phyloP scores from a whole-genome alignment of 2,113 vertebrate species.

The Spilogale gracilis region DNA sequence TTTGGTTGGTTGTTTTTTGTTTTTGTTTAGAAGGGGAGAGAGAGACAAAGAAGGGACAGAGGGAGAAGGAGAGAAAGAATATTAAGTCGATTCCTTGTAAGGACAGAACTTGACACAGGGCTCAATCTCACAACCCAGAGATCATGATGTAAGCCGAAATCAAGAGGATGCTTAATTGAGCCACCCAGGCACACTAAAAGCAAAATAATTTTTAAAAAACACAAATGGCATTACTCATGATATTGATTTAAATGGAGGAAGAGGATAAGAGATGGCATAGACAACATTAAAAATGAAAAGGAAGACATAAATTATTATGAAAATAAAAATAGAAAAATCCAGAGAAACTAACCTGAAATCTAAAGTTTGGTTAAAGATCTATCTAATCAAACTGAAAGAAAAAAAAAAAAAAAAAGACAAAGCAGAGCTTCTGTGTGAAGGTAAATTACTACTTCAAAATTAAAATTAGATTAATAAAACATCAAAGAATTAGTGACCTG shows the following conservation, averaged over 20 bases:
- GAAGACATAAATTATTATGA: background rate
- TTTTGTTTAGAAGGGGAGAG: background rate
- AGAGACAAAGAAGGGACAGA: background rate
- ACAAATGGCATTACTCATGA: background rate
- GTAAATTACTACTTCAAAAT: background rate
- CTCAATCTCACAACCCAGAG: background rate
- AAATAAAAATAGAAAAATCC: background rate
- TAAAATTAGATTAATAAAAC: background rate
- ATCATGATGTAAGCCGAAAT: background rate
- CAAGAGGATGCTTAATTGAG: background rate
- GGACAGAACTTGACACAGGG: background rate
- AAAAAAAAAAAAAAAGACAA: background rate
- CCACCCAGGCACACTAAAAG: background rate
- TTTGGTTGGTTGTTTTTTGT: background rate
- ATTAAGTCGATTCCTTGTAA: background rate
- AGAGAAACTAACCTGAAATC: background rate
- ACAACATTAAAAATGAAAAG: background rate
- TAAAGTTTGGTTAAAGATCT: background rate
- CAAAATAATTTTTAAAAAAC: background rate
- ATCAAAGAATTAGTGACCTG: background rate
- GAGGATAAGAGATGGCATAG: background rate
- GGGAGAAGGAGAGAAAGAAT: background rate
- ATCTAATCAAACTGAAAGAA: background rate
- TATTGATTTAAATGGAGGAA: background rate
- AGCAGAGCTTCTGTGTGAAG: background rate